Percentiles rank a stretch among this genome's conserved stretches.
Evolutionary conservation across 2,797 vertebrate species (phyloP).

Genomic region (Enteromius unitaeniatus): DNA sequence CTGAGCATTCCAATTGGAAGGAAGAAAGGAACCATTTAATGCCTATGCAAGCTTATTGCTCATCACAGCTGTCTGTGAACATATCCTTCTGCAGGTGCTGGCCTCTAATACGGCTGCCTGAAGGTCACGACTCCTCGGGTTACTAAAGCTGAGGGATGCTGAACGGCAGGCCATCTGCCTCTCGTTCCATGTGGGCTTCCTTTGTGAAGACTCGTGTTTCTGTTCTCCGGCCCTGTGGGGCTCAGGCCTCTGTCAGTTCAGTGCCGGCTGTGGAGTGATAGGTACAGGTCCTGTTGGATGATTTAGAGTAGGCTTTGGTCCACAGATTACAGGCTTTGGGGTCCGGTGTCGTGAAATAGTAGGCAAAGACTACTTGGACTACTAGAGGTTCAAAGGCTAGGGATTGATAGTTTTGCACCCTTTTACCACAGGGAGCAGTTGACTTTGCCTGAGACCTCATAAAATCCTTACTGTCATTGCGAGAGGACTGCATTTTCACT

Average conservation of each 20-base stretch:
- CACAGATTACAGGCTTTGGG: constrained; percentile 64
- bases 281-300: constrained; percentile 58
- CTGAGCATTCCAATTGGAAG: constrained; percentile 69
- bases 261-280: constrained; percentile 62
- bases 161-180: constrained; percentile 64
- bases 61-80: constrained; percentile 46
- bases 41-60: constrained; percentile 56
- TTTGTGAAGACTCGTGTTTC: constrained; percentile 51
- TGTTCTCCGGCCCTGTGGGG: constrained; percentile 52
- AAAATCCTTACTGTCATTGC: constrained; percentile 44
- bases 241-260: constrained; percentile 58
- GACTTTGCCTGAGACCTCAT: constrained; percentile 56
- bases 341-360: constrained; percentile 70
- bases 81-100: constrained; percentile 51
- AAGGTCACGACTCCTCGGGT: constrained; percentile 58
- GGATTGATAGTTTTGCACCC: constrained; percentile 66
- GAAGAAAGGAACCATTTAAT: constrained; percentile 67
- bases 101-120: constrained; percentile 36
- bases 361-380: constrained; percentile 55
- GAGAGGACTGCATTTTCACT: constrained; percentile 42
- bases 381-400: constrained; percentile 64
- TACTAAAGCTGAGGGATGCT: constrained; percentile 52
- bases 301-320: constrained; percentile 63
- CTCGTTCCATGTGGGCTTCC: constrained; percentile 57
- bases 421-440: constrained; percentile 59